A percentile compares a stretch with the other conserved stretches of the same genome.
These are phyloP conservation scores for Lacerta bilineata DNA, from an alignment of 2,797 vertebrate species.

Conservation along the genomic window DNA sequence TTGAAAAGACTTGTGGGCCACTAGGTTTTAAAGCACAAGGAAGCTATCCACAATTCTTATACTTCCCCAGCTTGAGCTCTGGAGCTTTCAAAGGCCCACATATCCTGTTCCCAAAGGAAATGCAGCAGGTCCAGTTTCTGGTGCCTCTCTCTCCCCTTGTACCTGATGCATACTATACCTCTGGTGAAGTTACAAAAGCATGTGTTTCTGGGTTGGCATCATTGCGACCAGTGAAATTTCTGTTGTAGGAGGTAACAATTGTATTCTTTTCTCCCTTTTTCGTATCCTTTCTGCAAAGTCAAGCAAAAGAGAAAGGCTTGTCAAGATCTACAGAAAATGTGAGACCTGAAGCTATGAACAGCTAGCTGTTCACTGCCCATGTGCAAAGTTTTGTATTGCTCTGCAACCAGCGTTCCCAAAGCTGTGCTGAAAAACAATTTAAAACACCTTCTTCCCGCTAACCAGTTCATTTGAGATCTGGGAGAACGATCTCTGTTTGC, in stretches of 20 bases:
- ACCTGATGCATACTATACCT: conserved; percentile 79
- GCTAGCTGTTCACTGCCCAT: neutral
- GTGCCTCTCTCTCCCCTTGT: neutral
- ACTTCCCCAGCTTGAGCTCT: neutral
- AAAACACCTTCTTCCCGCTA: neutral
- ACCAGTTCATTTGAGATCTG: neutral
- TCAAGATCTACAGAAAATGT: neutral
- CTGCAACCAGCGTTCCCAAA: neutral
- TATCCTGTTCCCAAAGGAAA: neutral
- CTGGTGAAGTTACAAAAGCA: conserved; percentile 95
- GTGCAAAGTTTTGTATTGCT: neutral
- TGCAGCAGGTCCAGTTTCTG: neutral
- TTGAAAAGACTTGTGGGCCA: neutral
- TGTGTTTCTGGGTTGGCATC: conserved; percentile 96
- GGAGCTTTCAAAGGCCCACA: neutral
- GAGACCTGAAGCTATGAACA: conserved; percentile 21
- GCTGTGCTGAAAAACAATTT: neutral
- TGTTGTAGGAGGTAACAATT: conserved; percentile 95
- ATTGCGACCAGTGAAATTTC: conserved; percentile 95
- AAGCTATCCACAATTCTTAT: neutral
- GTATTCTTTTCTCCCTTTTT: conserved; percentile 98
- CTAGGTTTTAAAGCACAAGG: neutral
- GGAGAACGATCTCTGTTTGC: neutral
- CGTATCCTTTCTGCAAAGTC: conserved; percentile 86
- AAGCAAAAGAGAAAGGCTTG: conserved; percentile 7